These are phyloP conservation scores for Chrysomela aeneicollis DNA, from an alignment of 2,888 invertebrate species.

Conservation along the genomic window DNA sequence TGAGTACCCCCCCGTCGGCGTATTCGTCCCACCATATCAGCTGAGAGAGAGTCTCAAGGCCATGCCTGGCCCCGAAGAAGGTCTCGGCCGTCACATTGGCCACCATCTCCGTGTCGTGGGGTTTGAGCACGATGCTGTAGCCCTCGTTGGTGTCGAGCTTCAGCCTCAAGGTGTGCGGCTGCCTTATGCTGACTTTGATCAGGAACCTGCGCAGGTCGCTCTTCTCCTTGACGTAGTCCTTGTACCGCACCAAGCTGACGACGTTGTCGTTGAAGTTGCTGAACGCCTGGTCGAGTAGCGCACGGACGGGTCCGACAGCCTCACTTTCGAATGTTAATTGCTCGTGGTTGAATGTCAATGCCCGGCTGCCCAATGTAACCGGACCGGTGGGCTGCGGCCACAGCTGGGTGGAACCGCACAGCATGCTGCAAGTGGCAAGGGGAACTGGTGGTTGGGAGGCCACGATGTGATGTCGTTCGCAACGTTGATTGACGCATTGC, in stretches of 20 bases:
- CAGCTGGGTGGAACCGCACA: slow-evolving; percentile 76
- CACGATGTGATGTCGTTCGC: slow-evolving; percentile 68
- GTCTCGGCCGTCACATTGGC: slow-evolving; percentile 72
- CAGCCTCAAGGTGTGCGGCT: slow-evolving; percentile 64
- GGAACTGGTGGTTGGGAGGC: slow-evolving; percentile 61
- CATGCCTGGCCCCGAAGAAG: slow-evolving; percentile 82
- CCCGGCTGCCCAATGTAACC: slow-evolving; percentile 71
- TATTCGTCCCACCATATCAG: slow-evolving; percentile 80
- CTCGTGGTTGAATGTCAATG: slow-evolving; percentile 67
- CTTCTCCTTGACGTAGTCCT: slow-evolving; percentile 45
- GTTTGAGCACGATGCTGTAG: slow-evolving; percentile 70
- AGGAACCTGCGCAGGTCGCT: slow-evolving; percentile 55
- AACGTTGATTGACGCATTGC: slow-evolving; percentile 74
- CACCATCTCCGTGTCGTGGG: slow-evolving; percentile 62
- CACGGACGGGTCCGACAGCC: slow-evolving; percentile 59
- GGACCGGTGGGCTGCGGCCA: slow-evolving; percentile 85
- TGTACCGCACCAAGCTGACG: slow-evolving; percentile 45
- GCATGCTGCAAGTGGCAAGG: slow-evolving; percentile 78
- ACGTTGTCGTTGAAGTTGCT: slow-evolving; percentile 61
- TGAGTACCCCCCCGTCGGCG: slow-evolving; percentile 66
- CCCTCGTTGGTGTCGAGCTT: slow-evolving; percentile 77
- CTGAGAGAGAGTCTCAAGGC: slow-evolving; percentile 80
- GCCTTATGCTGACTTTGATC: slow-evolving; percentile 66
- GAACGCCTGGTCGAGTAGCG: slow-evolving; percentile 65
- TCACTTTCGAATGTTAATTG: slow-evolving; percentile 63